Evolutionary conservation across 2,113 vertebrate genomes (phyloP).

Genomic region (Megaceryle torquata): DNA sequence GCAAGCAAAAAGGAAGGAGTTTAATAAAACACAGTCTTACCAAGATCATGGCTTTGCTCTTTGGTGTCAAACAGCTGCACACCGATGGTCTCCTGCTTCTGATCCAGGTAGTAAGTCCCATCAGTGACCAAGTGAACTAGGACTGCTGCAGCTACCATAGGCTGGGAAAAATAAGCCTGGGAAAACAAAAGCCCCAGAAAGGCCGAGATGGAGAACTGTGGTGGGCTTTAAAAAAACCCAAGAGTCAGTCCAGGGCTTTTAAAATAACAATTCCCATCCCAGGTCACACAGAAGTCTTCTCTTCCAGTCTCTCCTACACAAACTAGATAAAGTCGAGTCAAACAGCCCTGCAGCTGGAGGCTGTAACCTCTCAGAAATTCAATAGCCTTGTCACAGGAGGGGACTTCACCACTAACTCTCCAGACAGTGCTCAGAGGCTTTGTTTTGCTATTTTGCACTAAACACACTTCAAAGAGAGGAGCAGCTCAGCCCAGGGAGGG

Average conservation of each 20-base stretch:
- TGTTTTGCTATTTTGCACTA: neutral
- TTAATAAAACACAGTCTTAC: slow-evolving; percentile 67
- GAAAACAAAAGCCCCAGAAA: slow-evolving; percentile 13
- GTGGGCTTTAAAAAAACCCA: neutral
- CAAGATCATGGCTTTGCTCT: slow-evolving; percentile 87
- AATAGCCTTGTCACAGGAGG: neutral
- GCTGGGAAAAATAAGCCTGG: slow-evolving; percentile 91
- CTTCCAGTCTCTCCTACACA: neutral
- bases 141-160: slow-evolving; percentile 94
- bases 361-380: slow-evolving; percentile 36
- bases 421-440: neutral
- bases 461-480: neutral
- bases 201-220: neutral
- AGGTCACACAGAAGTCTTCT: neutral
- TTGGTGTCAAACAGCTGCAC: slow-evolving; percentile 93
- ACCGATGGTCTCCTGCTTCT: slow-evolving; percentile 91
- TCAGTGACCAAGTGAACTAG: slow-evolving; percentile 94
- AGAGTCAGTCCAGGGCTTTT: neutral
- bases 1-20: neutral
- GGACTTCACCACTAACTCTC: neutral
- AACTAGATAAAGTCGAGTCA: neutral
- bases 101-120: slow-evolving; percentile 88
- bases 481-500: neutral
- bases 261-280: neutral
- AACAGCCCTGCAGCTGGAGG: neutral